Evolutionary conservation across 2,113 vertebrate genomes (phyloP).

Genomic region (Bufo gargarizans): DNA sequence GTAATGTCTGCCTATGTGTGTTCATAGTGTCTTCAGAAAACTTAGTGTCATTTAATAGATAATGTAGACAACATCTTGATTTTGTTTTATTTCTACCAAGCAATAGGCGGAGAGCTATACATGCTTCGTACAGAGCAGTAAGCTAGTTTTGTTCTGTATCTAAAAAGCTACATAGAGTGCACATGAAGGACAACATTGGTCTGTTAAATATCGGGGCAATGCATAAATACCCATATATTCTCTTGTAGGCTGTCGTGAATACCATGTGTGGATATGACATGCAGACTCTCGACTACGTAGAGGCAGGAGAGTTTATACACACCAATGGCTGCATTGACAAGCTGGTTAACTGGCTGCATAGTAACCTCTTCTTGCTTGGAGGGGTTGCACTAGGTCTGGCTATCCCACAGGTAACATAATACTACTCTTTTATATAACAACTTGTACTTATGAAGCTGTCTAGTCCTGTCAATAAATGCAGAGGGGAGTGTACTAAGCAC

Average conservation of each 20-base stretch:
- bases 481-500: too few species aligned
- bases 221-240: not conserved
- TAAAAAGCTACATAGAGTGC: not conserved
- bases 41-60: not conserved
- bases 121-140: not conserved
- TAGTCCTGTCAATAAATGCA: too few species aligned
- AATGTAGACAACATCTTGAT: not conserved
- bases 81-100: not conserved
- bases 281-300: slow-evolving; percentile 73
- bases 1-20: not conserved
- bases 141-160: not conserved
- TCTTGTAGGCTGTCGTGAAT: slow-evolving; percentile 83
- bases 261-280: slow-evolving; percentile 90
- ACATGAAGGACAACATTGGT: not conserved
- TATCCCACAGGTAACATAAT: slow-evolving; percentile 82
- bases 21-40: not conserved
- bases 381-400: slow-evolving; percentile 87
- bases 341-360: slow-evolving; percentile 91
- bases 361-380: slow-evolving; percentile 89
- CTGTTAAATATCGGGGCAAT: not conserved
- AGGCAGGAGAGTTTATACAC: slow-evolving; percentile 79
- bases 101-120: not conserved
- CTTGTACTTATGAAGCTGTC: too few species aligned
- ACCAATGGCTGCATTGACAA: slow-evolving; percentile 92
- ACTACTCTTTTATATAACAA: too few species aligned